A percentile compares a stretch with the other conserved stretches of the same genome.
Conservation (phyloP, 2,888 invertebrate species). For the Stenchaetothrips biformis region DNA sequence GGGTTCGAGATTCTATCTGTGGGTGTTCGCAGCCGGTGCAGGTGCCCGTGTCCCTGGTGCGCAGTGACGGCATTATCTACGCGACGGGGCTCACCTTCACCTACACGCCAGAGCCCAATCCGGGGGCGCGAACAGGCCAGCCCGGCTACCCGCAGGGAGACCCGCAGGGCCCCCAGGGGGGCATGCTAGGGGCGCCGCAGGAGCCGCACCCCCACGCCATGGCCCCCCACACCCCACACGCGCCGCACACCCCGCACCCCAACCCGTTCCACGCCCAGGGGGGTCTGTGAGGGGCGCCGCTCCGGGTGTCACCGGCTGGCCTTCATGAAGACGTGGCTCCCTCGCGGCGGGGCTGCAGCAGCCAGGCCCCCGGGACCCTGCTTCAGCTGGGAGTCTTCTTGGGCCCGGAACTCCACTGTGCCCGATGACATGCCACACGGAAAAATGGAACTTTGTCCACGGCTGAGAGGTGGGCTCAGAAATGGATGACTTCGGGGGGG, state of each 20-base stretch:
- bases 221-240: slow-evolving; percentile 40
- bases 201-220: neutral
- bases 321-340: no score
- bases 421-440: no score
- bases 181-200: neutral
- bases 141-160: slow-evolving; percentile 50
- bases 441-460: no score
- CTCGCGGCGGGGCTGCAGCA: neutral
- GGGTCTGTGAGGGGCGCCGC: neutral
- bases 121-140: slow-evolving; percentile 59
- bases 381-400: no score
- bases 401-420: no score
- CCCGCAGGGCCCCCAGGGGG: slow-evolving; percentile 68
- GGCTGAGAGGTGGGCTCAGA: no score
- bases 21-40: slow-evolving; percentile 48
- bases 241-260: slow-evolving; percentile 40
- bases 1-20: neutral
- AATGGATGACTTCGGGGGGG: no score
- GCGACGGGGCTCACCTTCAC: slow-evolving; percentile 96
- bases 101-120: slow-evolving; percentile 97
- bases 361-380: no score
- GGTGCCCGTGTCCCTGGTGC: slow-evolving; percentile 92
- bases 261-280: neutral
- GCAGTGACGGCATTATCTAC: slow-evolving; percentile 97
- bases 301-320: neutral